Percentiles rank a stretch among this genome's conserved stretches.
phyloP scores from a whole-genome alignment of 2,797 vertebrate genomes.

The Acipenser transmontanus region DNA sequence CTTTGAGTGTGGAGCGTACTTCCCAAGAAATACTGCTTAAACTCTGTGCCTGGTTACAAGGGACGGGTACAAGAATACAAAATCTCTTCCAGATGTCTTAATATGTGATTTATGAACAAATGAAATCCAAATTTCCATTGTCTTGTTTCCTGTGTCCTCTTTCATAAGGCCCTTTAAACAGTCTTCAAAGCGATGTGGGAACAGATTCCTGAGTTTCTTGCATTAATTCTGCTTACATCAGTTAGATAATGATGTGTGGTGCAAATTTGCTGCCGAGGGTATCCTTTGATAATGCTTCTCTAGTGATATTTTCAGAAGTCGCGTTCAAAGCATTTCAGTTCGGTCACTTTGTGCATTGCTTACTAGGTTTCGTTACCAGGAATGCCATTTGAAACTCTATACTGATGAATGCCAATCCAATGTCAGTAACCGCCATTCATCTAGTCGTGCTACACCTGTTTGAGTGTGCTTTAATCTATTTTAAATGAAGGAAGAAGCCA shows the following conservation, averaged over 20 bases:
- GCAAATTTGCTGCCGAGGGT: too few species aligned
- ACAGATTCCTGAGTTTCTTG: neutral
- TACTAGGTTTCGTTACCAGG: too few species aligned
- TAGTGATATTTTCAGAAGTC: too few species aligned
- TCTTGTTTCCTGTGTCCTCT: slow-evolving; percentile 35
- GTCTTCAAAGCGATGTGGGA: slow-evolving; percentile 2
- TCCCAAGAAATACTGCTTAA: slow-evolving; percentile 28
- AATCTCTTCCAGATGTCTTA: slow-evolving; percentile 50
- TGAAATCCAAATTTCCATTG: slow-evolving; percentile 40
- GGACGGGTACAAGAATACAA: slow-evolving; percentile 43
- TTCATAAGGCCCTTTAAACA: slow-evolving; percentile 23
- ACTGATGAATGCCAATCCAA: too few species aligned
- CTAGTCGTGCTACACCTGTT: too few species aligned
- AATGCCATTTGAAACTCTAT: too few species aligned
- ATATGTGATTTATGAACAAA: slow-evolving; percentile 50
- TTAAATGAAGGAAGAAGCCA: too few species aligned
- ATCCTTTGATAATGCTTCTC: too few species aligned
- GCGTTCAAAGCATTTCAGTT: too few species aligned
- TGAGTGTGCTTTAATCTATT: too few species aligned
- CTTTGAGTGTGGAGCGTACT: slow-evolving; percentile 13
- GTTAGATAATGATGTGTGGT: neutral
- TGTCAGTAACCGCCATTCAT: too few species aligned
- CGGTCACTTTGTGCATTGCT: too few species aligned
- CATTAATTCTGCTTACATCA: neutral
- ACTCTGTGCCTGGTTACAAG: slow-evolving; percentile 45